These are phyloP conservation scores for Loris lydekkerianus DNA, from an alignment of 2,797 vertebrate species.

Conservation along the genomic window DNA sequence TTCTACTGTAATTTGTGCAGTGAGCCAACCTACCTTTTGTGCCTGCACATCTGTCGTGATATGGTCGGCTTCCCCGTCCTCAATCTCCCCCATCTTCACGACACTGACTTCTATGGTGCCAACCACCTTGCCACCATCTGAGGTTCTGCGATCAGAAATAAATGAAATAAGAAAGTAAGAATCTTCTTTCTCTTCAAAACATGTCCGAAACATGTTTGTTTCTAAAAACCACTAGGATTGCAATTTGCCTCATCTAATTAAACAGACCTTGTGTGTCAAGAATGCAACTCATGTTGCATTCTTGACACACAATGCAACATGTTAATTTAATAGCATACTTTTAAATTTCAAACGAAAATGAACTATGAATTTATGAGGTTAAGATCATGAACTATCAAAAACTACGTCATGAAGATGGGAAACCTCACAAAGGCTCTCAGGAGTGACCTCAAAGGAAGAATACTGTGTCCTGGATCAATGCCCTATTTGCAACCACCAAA, in stretches of 20 bases:
- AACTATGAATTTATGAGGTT: background rate
- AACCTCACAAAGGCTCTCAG: accelerated
- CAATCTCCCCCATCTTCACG: conserved; percentile 97
- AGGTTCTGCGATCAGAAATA: conserved; percentile 89
- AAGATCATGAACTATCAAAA: background rate
- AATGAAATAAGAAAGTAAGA: background rate
- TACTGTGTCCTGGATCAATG: accelerated
- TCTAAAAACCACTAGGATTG: background rate
- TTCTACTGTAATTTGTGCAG: conserved; percentile 80
- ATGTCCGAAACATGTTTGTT: background rate
- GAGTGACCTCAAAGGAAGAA: background rate
- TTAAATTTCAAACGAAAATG: conserved; percentile 2
- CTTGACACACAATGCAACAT: background rate
- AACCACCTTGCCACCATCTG: conserved; percentile 95
- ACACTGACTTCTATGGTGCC: conserved; percentile 95
- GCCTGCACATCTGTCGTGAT: conserved; percentile 92
- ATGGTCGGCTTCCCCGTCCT: conserved; percentile 94
- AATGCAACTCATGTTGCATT: no score
- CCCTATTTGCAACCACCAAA: background rate
- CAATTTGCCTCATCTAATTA: background rate
- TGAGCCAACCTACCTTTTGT: conserved; percentile 93
- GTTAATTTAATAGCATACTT: background rate
- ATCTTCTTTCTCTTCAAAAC: background rate
- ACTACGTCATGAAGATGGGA: background rate
- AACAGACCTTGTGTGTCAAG: no score